Evolutionary conservation across 2,113 vertebrate species (phyloP), one percentile per base, ranked within the genome.

Genomic region (Alethe castanea): DNA sequence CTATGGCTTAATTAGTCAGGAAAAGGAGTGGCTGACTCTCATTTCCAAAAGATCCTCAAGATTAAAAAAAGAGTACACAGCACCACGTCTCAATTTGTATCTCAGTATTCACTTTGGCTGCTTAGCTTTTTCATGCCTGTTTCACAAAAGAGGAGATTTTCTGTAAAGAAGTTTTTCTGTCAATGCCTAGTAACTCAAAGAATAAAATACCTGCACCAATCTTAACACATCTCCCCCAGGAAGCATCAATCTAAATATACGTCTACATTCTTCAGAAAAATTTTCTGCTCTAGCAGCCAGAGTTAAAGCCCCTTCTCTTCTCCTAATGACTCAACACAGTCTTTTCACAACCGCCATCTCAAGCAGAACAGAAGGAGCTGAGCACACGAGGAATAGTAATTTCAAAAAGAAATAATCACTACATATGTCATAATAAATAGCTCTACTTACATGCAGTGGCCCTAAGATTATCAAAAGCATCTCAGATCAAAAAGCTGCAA

Each of bases 191-290:
- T 94, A 93, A 53, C 53, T 91, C 62, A 90, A 82, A 84, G 5
- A 95, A 91, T 91, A 93, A 96, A 93, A 95, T 91, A 95, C 54
- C 74, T 90, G 23, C 47, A 92, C 8, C 25, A 11, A 61, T 90
- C 86, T 82, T 88, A 97, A 96, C 78, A 14, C 40, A 64, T 62
- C 54, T 87, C 50, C 54, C 40, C 50, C 33, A 82, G 79, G 88
- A 95, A 83, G 61, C 67, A 81, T 5, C 82, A 78, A 70, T 86
- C 42, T 82, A 95, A 78, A 45, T 40, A 88, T 2, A 28, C 36
- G 9, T 19, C 56, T 81, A 67, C 82, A 74, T 47, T 77, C 80
- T 69, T 70, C 19, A 73, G 35, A 93, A 79, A 89, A 83, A 94
- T 59, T 26, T 42, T 93, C 79, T 79, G 57, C 62, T 93, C 72